Percentiles rank a stretch among this genome's conserved stretches.
These are phyloP conservation scores for Piprites chloris DNA, from an alignment of 2,113 vertebrate species.

Conservation along the genomic window DNA sequence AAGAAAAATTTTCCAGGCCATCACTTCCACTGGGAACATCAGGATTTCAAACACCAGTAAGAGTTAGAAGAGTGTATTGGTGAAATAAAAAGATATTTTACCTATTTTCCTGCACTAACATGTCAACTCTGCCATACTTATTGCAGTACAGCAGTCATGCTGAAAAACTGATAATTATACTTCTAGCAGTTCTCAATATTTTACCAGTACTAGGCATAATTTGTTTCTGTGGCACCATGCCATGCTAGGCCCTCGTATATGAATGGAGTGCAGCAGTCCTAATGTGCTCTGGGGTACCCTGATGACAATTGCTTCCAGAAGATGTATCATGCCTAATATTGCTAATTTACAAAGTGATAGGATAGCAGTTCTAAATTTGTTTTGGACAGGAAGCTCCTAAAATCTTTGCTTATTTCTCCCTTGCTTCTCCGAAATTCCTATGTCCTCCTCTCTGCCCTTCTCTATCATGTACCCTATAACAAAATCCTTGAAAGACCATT, in stretches of 20 bases:
- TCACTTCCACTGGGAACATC: not conserved
- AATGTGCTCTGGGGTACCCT: not conserved
- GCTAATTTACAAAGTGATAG: not conserved
- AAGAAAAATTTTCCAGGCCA: not conserved
- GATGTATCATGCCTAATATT: not conserved
- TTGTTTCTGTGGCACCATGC: not conserved
- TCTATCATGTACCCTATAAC: not conserved
- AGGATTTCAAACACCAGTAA: constrained; percentile 4
- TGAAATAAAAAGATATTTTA: not conserved
- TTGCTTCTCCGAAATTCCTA: not conserved
- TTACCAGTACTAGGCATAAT: not conserved
- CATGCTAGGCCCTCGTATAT: not conserved
- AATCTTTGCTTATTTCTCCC: not conserved
- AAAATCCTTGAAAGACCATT: not conserved
- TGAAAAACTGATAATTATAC: not conserved
- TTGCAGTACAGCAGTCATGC: not conserved
- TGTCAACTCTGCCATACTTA: not conserved
- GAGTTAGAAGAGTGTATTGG: not conserved
- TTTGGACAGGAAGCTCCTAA: not conserved
- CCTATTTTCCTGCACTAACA: not conserved
- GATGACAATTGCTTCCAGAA: not conserved
- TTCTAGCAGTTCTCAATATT: not conserved
- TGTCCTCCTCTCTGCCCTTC: not conserved
- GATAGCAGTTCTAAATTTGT: not conserved
- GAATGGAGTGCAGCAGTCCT: not conserved